A percentile compares a stretch with the other conserved stretches of the same genome.
Conservation (phyloP, 2,888 invertebrate genomes). For the Hecatera dysodea region DNA sequence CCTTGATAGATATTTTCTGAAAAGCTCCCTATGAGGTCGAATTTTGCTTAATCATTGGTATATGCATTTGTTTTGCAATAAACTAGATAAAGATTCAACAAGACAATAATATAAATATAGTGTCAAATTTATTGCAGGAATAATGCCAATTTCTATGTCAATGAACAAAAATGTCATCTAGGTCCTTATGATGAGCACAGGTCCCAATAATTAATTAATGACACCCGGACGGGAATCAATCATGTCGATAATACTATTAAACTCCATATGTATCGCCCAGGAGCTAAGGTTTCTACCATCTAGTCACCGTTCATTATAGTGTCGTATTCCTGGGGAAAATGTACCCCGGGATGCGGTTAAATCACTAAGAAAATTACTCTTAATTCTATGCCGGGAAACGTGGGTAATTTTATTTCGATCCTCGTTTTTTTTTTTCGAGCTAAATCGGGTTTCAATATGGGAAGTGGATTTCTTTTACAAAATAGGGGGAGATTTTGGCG, state of each 20-base stretch:
- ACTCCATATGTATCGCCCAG: not conserved
- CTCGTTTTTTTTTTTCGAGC: slow-evolving; percentile 28
- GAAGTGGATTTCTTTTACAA: not conserved
- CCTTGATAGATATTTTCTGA: too few species aligned
- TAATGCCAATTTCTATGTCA: too few species aligned
- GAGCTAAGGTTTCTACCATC: slow-evolving; percentile 11
- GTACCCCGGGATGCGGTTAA: slow-evolving; percentile 52
- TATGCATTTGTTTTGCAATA: too few species aligned
- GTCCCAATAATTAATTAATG: too few species aligned
- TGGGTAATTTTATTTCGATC: slow-evolving; percentile 44
- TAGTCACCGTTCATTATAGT: slow-evolving; percentile 57
- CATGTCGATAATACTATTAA: not conserved
- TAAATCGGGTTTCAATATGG: not conserved
- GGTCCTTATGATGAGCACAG: too few species aligned
- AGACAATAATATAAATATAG: too few species aligned
- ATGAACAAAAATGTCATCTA: too few species aligned
- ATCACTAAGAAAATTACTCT: slow-evolving; percentile 65
- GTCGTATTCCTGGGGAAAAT: slow-evolving; percentile 53
- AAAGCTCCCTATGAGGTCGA: too few species aligned
- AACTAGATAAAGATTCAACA: too few species aligned
- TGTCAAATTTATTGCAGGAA: too few species aligned
- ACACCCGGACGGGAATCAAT: not conserved
- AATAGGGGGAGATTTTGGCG: not conserved
- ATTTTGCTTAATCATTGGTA: too few species aligned
- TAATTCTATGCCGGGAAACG: slow-evolving; percentile 47